A percentile compares a stretch with the other conserved stretches of the same genome.
Evolutionary conservation across 2,113 vertebrate species (phyloP).

Genomic region (Cavia porcellus): DNA sequence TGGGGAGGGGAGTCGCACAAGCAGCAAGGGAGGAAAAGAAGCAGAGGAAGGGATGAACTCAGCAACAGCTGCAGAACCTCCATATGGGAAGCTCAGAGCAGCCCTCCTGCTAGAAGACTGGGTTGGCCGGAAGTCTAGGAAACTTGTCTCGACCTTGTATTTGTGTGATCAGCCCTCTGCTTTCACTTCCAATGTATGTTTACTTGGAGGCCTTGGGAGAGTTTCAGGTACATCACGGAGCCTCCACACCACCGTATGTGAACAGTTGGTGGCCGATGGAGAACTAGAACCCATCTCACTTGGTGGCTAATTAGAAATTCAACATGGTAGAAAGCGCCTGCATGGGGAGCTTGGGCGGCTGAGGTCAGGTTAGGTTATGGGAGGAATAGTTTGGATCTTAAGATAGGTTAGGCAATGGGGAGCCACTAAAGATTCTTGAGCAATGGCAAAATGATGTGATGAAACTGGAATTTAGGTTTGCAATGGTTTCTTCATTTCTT

Average conservation of each 20-base stretch:
- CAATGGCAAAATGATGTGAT: background rate
- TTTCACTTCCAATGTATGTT: background rate
- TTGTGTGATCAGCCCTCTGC: background rate
- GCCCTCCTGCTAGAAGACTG: background rate
- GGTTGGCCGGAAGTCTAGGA: background rate
- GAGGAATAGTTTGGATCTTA: background rate
- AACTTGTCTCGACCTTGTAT: background rate
- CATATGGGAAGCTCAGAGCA: background rate
- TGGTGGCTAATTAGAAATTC: background rate
- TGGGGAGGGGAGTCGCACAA: background rate
- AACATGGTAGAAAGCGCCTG: background rate
- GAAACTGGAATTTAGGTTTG: background rate
- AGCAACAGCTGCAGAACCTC: background rate
- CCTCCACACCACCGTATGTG: background rate
- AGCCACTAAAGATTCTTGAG: conserved; percentile 52
- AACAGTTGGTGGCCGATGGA: background rate
- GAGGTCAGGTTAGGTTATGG: background rate
- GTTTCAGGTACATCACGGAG: background rate
- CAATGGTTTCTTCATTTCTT: background rate
- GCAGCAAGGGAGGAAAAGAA: background rate
- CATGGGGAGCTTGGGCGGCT: background rate
- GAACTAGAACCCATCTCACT: background rate
- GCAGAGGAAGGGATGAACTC: background rate
- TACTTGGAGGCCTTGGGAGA: background rate
- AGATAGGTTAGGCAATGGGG: conserved; percentile 21